Conservation (phyloP, 2,113 vertebrate species). For the Gallinago media region DNA sequence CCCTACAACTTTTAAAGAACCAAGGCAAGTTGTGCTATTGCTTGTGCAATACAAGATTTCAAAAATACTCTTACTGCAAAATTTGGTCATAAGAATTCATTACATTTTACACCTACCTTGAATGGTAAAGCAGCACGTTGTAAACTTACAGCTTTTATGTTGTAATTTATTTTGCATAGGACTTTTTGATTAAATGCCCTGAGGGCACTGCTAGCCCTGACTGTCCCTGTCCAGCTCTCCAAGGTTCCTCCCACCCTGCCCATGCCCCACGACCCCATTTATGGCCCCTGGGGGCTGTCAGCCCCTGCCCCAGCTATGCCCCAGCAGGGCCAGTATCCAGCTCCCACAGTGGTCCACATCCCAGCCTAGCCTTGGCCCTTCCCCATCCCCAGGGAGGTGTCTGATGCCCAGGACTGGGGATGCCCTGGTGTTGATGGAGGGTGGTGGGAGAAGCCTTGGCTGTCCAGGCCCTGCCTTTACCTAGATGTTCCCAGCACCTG, state of each 20-base stretch:
- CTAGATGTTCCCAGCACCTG: rapidly evolving
- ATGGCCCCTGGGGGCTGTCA: neutral
- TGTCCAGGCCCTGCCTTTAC: neutral
- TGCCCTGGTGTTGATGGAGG: rapidly evolving
- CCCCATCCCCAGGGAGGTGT: too few relatives aligned
- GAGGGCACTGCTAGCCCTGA: neutral
- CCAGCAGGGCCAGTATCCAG: neutral
- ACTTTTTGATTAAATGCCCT: neutral
- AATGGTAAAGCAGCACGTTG: neutral
- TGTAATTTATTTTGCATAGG: neutral
- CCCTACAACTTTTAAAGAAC: neutral
- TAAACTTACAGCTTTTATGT: neutral
- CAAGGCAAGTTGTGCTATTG: neutral
- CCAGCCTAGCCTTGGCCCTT: neutral
- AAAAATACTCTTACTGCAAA: neutral
- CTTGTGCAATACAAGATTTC: neutral
- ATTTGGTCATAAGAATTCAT: neutral
- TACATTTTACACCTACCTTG: neutral
- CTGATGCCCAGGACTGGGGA: too few relatives aligned
- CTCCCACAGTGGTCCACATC: neutral
- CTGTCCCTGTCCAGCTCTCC: neutral
- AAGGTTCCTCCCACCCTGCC: rapidly evolving
- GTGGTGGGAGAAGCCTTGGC: neutral
- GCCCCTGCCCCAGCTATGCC: too few relatives aligned
- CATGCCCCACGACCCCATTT: neutral